A percentile compares a stretch with the other conserved stretches of the same genome.
phyloP scores from a whole-genome alignment of 2,797 vertebrate genomes.

The Characodon lateralis region DNA sequence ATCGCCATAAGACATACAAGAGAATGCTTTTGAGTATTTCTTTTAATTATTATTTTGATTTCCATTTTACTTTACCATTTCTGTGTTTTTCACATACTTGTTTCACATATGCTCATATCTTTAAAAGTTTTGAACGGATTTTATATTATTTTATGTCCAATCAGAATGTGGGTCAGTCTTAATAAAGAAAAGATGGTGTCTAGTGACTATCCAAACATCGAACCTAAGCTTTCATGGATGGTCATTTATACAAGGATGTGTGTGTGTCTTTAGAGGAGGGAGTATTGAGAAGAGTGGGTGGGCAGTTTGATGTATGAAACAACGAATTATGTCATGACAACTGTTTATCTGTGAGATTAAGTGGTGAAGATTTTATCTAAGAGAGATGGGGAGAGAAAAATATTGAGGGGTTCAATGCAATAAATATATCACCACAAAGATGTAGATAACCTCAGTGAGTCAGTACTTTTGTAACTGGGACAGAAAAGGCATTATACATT shows the following conservation, averaged over 20 bases:
- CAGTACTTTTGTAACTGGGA: neutral
- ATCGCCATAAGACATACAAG: neutral
- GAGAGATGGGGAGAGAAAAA: constrained; percentile 31
- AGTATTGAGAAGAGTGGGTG: constrained; percentile 39
- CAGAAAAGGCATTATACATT: constrained; percentile 4
- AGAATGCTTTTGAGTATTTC: too few relatives aligned
- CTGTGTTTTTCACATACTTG: neutral
- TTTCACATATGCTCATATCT: neutral
- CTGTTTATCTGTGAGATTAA: constrained; percentile 56
- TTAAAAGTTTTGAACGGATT: neutral
- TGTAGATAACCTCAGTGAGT: constrained; percentile 25
- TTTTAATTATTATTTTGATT: neutral
- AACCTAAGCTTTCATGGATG: neutral
- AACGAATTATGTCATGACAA: constrained; percentile 54
- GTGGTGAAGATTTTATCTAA: constrained; percentile 46
- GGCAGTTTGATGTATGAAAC: constrained; percentile 50
- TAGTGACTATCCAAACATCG: neutral
- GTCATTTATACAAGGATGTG: constrained; percentile 9
- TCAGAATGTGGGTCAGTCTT: neutral
- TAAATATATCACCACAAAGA: constrained; percentile 31
- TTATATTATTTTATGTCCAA: neutral
- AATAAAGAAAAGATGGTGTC: constrained; percentile 16
- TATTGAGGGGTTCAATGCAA: constrained; percentile 22
- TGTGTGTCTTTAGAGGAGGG: constrained; percentile 20
- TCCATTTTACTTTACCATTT: neutral